Conservation (phyloP, 2,113 vertebrate species). For the Calyptommatus sinebrachiatus region DNA sequence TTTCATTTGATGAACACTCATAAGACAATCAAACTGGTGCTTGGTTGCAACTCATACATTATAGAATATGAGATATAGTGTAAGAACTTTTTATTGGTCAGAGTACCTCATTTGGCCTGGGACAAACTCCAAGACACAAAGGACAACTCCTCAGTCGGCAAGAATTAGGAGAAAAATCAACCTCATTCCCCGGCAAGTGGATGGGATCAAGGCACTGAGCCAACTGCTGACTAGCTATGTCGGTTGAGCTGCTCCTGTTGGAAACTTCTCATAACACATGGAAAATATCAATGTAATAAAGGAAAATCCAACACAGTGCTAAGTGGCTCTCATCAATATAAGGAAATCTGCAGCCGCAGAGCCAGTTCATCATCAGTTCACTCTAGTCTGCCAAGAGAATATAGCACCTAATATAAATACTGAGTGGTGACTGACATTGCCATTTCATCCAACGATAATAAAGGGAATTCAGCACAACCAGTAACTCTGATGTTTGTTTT, state of each 20-base stretch:
- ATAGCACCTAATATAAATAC: constrained; percentile 11
- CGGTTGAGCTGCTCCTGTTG: not conserved
- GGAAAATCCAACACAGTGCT: constrained; percentile 10
- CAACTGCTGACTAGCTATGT: not conserved
- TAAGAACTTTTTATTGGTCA: not conserved
- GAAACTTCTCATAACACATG: not conserved
- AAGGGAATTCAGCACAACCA: not conserved
- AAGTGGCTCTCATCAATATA: not conserved
- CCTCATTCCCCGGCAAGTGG: too few species aligned
- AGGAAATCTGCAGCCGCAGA: constrained; percentile 4
- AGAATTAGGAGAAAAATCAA: not conserved
- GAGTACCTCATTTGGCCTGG: not conserved
- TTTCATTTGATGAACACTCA: too few species aligned
- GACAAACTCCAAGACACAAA: not conserved
- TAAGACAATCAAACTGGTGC: too few species aligned
- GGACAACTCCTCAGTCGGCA: not conserved
- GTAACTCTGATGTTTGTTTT: constrained; percentile 8
- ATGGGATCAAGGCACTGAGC: not conserved
- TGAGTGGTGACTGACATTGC: not conserved
- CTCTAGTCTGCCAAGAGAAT: constrained; percentile 3
- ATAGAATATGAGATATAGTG: too few species aligned
- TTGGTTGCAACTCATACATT: not conserved
- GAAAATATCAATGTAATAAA: not conserved
- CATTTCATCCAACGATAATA: constrained; percentile 21
- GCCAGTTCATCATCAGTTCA: constrained; percentile 9